Evolutionary conservation across 2,888 invertebrate species (phyloP), one percentile per base, ranked within the genome.

Genomic region (Esperia sulphurella): DNA sequence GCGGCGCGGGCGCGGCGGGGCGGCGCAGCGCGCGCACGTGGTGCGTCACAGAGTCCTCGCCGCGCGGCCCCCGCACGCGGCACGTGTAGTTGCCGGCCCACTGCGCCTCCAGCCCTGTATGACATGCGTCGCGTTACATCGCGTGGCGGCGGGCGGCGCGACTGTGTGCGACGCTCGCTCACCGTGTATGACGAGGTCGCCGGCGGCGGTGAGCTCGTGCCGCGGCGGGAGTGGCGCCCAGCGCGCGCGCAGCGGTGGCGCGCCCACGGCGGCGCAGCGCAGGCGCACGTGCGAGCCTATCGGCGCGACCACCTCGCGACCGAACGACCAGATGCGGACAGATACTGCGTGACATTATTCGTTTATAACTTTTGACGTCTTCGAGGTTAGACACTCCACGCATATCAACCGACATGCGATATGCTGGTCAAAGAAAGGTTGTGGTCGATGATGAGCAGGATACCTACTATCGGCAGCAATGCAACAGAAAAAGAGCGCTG

Each of bases 101-200:
- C 59, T 93, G 93, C 49, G 92, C 87, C 63, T 93, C 92, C 63
- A 94, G 92, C 65, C 92, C 90, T 49, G 94, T 86, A 68, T 94
- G 92, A 9, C 94, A 94, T 46, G 63, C 53, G 39, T 76, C 81
- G 38, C 91, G 86, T 81, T 93, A 92, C 80, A 58, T 92, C 75
- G 72, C 96, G 96, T 10, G 93, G 93, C 47, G 96, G 82, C 91
- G 84, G 66, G 85, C 91, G 91, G 58, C 79, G 60, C 91, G 63
- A 92, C 92, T 13, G 46, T 95, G 94, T 59, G 95, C 86, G 95
- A 85, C 9, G 95, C 95, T 77, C 96, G 96, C 58, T 96, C 92
- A 57, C 92, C 91, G 41, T 92, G 92, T 44, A 95, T 95, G 39
- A 13, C 12, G 31, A 9, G 14, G 40, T 10, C 6, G n/a, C 33